Conservation (phyloP, 2,888 invertebrate species). For the Cataglyphis altisquamis region DNA sequence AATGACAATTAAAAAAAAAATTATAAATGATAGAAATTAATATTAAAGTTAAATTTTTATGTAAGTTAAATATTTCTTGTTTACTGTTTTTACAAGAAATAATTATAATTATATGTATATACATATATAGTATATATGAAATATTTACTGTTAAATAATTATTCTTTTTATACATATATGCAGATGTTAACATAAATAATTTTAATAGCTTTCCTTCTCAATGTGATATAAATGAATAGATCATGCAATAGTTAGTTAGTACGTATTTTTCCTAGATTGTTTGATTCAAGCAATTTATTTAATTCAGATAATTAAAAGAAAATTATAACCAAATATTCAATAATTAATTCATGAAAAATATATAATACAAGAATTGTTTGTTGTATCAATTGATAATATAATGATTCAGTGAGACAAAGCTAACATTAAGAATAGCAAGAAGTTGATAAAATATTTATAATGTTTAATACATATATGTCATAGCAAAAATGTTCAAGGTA, state of each 20-base stretch:
- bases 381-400: too few species aligned
- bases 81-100: not conserved
- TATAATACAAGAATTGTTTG: not conserved
- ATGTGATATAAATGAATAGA: not conserved
- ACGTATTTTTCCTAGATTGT: not conserved
- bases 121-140: too few species aligned
- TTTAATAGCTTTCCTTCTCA: not conserved
- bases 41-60: constrained; percentile 5
- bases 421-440: not conserved
- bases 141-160: not conserved
- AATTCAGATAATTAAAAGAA: not conserved
- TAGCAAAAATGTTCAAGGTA: not conserved
- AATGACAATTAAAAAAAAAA: not conserved
- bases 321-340: not conserved
- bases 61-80: not conserved
- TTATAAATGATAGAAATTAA: not conserved
- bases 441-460: not conserved
- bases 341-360: not conserved
- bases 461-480: not conserved
- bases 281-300: not conserved
- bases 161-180: not conserved
- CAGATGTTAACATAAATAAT: not conserved
- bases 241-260: not conserved
- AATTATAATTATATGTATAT: too few species aligned
- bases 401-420: not conserved